Percentiles rank a stretch among this genome's conserved stretches.
phyloP scores from a whole-genome alignment of 2,113 vertebrate genomes.

The Willisornis vidua region DNA sequence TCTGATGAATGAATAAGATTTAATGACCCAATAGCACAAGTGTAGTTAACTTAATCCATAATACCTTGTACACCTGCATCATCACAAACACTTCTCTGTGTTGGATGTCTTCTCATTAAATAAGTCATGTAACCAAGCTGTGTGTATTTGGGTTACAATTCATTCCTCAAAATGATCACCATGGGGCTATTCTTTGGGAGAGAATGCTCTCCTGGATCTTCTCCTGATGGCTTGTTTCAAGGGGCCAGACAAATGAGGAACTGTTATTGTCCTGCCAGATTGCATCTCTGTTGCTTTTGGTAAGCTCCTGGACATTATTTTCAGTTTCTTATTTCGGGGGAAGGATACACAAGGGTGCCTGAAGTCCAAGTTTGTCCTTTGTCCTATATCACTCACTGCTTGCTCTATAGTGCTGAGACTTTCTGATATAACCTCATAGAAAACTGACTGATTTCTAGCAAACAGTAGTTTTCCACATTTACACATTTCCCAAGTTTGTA shows the following conservation, averaged over 20 bases:
- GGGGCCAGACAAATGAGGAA: neutral
- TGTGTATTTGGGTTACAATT: neutral
- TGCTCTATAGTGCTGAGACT: neutral
- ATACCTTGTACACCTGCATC: neutral
- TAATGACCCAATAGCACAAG: neutral
- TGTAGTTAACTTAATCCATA: neutral
- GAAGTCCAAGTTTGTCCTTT: neutral
- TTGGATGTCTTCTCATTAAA: neutral
- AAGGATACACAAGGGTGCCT: neutral
- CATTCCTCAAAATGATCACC: neutral
- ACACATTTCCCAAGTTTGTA: neutral
- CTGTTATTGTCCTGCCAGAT: neutral
- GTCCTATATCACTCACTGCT: fast-evolving
- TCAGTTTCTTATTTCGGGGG: neutral
- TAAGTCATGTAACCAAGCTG: neutral
- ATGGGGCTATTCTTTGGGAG: neutral
- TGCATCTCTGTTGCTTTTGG: neutral
- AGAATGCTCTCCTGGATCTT: neutral
- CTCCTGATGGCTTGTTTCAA: neutral
- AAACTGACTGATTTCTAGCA: neutral
- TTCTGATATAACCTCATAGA: neutral
- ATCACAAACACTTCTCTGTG: neutral
- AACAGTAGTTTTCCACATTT: neutral
- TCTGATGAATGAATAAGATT: neutral
- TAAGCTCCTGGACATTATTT: neutral